These are phyloP conservation scores for Actinemys pallida DNA, from an alignment of 2,113 vertebrate species.

Conservation along the genomic window DNA sequence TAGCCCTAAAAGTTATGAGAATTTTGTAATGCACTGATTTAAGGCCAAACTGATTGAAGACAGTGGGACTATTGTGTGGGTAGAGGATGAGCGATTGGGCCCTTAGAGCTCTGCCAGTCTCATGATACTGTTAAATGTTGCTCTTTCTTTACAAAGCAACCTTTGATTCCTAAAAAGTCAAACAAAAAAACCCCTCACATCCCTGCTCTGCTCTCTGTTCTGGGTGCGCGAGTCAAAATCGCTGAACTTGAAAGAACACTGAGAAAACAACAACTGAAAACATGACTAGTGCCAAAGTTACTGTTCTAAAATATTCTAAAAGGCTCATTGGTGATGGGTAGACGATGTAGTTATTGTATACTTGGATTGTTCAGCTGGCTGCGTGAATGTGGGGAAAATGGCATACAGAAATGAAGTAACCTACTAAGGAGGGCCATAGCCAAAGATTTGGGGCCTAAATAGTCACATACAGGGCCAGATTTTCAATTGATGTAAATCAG, in stretches of 20 bases:
- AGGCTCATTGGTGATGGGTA: not conserved
- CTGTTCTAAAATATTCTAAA: not conserved
- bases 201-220: not conserved
- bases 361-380: not conserved
- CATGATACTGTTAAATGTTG: not conserved
- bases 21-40: not conserved
- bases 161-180: not conserved
- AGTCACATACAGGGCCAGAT: not conserved
- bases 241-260: not conserved
- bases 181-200: not conserved
- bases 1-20: constrained; percentile 10
- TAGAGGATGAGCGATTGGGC: not conserved
- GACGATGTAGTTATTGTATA: not conserved
- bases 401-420: constrained; percentile 8
- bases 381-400: not conserved
- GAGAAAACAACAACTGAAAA: constrained; percentile 14
- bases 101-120: not conserved
- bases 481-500: not conserved
- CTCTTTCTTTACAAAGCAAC: constrained; percentile 11
- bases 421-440: not conserved
- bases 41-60: not conserved
- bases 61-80: not conserved
- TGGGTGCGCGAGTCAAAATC: not conserved
- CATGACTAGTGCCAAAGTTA: not conserved
- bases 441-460: not conserved